phyloP scores from a whole-genome alignment of 2,797 vertebrate species.

The Gymnothorax javanicus region DNA sequence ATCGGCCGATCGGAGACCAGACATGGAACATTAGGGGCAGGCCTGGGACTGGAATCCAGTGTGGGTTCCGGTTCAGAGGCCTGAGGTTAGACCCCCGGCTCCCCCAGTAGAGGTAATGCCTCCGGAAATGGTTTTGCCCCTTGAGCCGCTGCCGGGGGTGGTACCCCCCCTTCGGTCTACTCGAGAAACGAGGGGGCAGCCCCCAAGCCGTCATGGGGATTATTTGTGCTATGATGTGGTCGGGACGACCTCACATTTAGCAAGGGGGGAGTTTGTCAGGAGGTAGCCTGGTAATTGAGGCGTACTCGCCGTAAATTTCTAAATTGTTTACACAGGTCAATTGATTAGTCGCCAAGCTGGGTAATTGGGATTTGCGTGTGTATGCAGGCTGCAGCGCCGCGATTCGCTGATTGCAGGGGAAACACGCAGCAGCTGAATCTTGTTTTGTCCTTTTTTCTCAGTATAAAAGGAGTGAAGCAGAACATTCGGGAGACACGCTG shows the following conservation, averaged over 20 bases:
- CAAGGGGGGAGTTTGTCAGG: background rate
- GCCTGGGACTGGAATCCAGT: background rate
- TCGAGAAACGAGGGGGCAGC: background rate
- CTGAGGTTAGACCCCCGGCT: background rate
- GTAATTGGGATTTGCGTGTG: too few relatives aligned
- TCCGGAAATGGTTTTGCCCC: background rate
- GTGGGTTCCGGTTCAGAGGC: background rate
- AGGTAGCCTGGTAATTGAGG: too few relatives aligned
- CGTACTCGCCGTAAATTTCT: too few relatives aligned
- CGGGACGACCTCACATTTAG: background rate
- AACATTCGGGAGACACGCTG: too few relatives aligned
- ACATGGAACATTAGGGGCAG: background rate
- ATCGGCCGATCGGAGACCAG: background rate
- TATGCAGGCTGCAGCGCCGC: too few relatives aligned
- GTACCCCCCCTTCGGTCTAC: background rate
- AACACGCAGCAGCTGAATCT: too few relatives aligned
- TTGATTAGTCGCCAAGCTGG: too few relatives aligned
- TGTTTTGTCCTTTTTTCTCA: too few relatives aligned
- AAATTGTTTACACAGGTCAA: too few relatives aligned
- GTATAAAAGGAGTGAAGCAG: too few relatives aligned
- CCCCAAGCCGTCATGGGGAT: background rate
- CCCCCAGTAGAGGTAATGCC: background rate
- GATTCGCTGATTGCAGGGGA: too few relatives aligned
- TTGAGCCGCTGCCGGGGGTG: background rate
- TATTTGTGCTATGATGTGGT: background rate